These are phyloP conservation scores for Kuschelorhynchus macadamiae DNA, from an alignment of 2,888 invertebrate species.

Conservation along the genomic window DNA sequence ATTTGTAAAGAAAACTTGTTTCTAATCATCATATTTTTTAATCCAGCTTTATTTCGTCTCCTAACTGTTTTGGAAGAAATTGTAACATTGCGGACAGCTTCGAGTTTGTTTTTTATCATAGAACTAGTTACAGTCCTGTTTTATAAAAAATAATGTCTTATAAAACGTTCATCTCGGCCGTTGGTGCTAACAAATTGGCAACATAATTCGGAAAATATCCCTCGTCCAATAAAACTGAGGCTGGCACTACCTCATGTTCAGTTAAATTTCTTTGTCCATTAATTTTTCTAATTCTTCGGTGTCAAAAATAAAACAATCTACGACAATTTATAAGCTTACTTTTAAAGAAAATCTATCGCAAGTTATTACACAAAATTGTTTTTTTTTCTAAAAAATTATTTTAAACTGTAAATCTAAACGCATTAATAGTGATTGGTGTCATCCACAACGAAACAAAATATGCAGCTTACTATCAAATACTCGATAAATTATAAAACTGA, in stretches of 20 bases:
- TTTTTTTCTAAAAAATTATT: conserved; percentile 2
- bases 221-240: conserved; percentile 23
- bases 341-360: conserved; percentile 13
- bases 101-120: conserved; percentile 6
- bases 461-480: conserved; percentile 8
- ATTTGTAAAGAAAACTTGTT: conserved; percentile 4
- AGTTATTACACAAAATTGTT: too few relatives aligned
- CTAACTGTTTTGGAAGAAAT: conserved; percentile 17
- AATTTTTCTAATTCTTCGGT: conserved; percentile 11
- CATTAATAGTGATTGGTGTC: conserved; percentile 10
- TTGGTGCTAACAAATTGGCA: conserved; percentile 15
- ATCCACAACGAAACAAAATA: conserved; percentile 14
- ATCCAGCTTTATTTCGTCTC: background rate
- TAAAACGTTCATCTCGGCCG: conserved; percentile 15
- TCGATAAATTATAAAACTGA: conserved; percentile 1
- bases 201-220: conserved; percentile 18
- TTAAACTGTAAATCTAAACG: conserved; percentile 16
- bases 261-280: conserved; percentile 11
- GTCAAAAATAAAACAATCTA: conserved; percentile 1
- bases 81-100: conserved; percentile 14
- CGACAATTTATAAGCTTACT: background rate
- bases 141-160: conserved; percentile 16
- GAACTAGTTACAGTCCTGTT: conserved; percentile 19
- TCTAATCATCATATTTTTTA: background rate
- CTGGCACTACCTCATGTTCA: conserved; percentile 23